Evolutionary conservation across 2,113 vertebrate genomes (phyloP).

Genomic region (Chunga burmeisteri): DNA sequence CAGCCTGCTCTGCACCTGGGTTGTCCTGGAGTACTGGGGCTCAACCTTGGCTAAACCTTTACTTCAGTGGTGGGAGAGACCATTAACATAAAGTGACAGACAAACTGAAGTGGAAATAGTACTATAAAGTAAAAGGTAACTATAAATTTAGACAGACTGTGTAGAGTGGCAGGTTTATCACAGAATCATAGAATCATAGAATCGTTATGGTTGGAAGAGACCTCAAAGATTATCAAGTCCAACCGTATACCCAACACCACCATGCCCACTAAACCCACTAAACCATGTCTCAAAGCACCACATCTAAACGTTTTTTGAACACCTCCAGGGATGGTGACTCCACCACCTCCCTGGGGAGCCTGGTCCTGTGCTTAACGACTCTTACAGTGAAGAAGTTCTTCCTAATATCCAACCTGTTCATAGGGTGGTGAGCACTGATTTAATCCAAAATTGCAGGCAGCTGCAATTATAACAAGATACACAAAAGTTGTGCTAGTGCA

Average conservation of each 20-base stretch:
- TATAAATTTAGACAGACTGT: neutral
- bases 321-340: too few relatives aligned
- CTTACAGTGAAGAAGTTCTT: too few relatives aligned
- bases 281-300: too few relatives aligned
- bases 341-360: too few relatives aligned
- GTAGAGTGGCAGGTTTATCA: neutral
- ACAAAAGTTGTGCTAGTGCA: neutral
- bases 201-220: too few relatives aligned
- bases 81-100: neutral
- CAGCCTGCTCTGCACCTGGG: neutral
- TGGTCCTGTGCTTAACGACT: too few relatives aligned
- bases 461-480: neutral
- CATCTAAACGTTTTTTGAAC: too few relatives aligned
- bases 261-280: too few relatives aligned
- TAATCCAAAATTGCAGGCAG: neutral
- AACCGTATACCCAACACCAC: too few relatives aligned
- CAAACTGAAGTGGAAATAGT: neutral
- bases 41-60: neutral
- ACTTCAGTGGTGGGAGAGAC: neutral
- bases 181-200: too few relatives aligned
- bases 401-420: neutral
- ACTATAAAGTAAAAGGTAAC: neutral
- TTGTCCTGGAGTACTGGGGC: neutral
- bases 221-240: too few relatives aligned
- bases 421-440: neutral